phyloP scores from a whole-genome alignment of 2,797 vertebrate genomes.

The Hyperoplus lanceolatus region DNA sequence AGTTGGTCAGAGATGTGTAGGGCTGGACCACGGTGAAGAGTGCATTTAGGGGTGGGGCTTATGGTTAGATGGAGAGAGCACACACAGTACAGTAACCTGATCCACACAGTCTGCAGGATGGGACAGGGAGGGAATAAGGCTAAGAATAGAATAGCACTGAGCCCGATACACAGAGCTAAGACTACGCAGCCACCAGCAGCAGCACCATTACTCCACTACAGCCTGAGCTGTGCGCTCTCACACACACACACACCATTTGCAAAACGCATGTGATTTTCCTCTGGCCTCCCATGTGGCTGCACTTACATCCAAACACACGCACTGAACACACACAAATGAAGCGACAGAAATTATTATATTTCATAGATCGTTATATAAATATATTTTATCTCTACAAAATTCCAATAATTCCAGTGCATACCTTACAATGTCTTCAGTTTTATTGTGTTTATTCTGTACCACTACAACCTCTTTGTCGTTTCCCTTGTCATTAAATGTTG shows the following conservation, averaged over 20 bases:
- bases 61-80: conserved; percentile 54
- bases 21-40: conserved; percentile 2
- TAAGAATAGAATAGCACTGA: conserved; percentile 84
- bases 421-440: too few species aligned
- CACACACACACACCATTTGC: conserved; percentile 51
- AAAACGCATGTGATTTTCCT: conserved; percentile 62
- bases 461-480: too few species aligned
- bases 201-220: conserved; percentile 58
- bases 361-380: too few species aligned
- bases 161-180: conserved; percentile 68
- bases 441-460: too few species aligned
- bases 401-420: too few species aligned
- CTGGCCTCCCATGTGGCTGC: conserved; percentile 55
- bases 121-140: conserved; percentile 71
- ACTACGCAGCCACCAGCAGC: conserved; percentile 46
- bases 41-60: conserved; percentile 1
- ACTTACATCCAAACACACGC: not conserved
- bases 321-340: conserved; percentile 13
- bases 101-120: conserved; percentile 79
- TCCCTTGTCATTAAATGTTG: too few species aligned
- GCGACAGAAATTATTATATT: not conserved
- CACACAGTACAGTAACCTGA: conserved; percentile 78
- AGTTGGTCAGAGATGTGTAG: conserved; percentile 1
- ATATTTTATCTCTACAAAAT: too few species aligned
- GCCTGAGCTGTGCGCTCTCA: conserved; percentile 54